A percentile compares a stretch with the other conserved stretches of the same genome.
Conservation (phyloP, 2,888 invertebrate species). For the Beris morrisii region DNA sequence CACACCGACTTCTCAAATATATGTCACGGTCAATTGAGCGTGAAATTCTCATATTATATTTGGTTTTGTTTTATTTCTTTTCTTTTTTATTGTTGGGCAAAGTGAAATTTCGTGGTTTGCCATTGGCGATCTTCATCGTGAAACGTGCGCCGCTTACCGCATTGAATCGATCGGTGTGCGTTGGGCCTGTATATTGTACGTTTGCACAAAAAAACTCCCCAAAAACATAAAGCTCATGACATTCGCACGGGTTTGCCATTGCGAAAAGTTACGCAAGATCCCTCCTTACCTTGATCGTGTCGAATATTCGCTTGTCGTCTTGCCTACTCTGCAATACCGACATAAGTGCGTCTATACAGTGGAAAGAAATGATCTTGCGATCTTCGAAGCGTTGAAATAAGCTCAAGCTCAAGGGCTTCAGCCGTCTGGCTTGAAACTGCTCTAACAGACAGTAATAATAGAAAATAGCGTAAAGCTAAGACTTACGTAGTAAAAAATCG, state of each 20-base stretch:
- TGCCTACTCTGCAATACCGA: neutral
- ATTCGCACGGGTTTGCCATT: neutral
- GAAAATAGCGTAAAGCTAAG: neutral
- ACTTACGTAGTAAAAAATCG: neutral
- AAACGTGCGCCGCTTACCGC: no score
- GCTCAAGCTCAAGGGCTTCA: slow-evolving; percentile 38
- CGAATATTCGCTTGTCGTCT: neutral
- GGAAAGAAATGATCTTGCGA: slow-evolving; percentile 1
- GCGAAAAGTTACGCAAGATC: slow-evolving; percentile 21
- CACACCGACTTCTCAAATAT: neutral
- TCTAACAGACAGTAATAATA: neutral
- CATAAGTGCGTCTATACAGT: neutral
- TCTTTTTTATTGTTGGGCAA: neutral
- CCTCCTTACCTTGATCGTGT: slow-evolving; percentile 20
- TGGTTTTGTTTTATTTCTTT: slow-evolving; percentile 2
- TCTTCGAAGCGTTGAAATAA: slow-evolving; percentile 27
- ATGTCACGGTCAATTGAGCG: slow-evolving; percentile 27
- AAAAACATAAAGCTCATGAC: no score
- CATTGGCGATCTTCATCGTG: no score
- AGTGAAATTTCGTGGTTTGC: no score
- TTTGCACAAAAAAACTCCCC: no score
- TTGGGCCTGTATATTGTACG: no score
- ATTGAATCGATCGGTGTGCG: no score
- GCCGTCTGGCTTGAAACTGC: slow-evolving; percentile 13
- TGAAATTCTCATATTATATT: slow-evolving; percentile 9